Evolutionary conservation across 2,888 invertebrate genomes (phyloP), one percentile per base, ranked within the genome.

Genomic region (Caenorhabditis japonica): DNA sequence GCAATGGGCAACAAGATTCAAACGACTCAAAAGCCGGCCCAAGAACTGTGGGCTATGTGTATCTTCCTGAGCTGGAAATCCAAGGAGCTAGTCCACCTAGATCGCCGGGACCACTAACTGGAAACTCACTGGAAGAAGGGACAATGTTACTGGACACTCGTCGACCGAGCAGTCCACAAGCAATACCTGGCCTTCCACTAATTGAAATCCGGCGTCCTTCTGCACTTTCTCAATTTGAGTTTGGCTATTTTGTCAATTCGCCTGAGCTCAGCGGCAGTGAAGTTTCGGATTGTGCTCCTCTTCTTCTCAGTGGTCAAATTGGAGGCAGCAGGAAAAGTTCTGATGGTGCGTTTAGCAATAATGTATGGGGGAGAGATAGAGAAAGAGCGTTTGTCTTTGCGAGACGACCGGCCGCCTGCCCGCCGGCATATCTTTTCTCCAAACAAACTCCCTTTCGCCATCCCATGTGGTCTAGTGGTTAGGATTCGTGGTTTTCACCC

Each of bases 171-270:
- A 85, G 85, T 46, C 86, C 85, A 1, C 85, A 85, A 62, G 85
- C 85, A 0, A 85, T 86, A 52, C 86, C 86, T 30, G 86, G 86
- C 8, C 77, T 86, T 38, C 86, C 86, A n/a, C 75, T 52, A 56
- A 86, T 86, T 55, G 86, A 86, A 66, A 86, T 86, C 44, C 74
- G 86, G 19, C 71, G 86, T 7, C 86, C 86, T 12, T 85, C 85
- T 13, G 86, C 86, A 4, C 61, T 86, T 25, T 84, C 85, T 5
- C 85, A 87, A 60, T 87, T 86, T 51, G 86, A 86, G 52, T 87
- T 87, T 44, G 86, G 86, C 3, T 86, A 86, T 70, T 86, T 85
- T 69, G 85, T 87, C 34, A 86, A 87, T 44, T 85, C 86, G 7
- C 87, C 86, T 7, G 85, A 86, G 13, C 55, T 79, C 13, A 70